Percentiles rank a stretch among this genome's conserved stretches.
These are phyloP conservation scores for Melanophora roralis DNA, from an alignment of 2,888 invertebrate species.

Conservation along the genomic window DNA sequence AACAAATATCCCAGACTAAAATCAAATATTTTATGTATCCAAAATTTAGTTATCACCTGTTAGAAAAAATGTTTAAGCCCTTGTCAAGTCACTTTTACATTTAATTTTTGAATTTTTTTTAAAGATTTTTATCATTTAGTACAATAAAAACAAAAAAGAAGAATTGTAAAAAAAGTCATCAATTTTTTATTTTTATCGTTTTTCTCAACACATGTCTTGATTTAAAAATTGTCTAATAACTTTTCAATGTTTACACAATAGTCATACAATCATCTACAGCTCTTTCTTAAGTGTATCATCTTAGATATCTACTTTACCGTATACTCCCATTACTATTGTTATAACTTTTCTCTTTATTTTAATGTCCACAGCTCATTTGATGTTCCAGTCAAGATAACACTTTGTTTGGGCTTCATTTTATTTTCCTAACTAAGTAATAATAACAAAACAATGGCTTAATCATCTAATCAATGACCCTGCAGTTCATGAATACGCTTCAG, in stretches of 20 bases:
- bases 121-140: slow-evolving; percentile 33
- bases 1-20: too few species aligned
- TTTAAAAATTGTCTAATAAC: slow-evolving; percentile 13
- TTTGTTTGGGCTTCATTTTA: not conserved
- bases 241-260: slow-evolving; percentile 28
- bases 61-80: not conserved
- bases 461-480: not conserved
- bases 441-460: not conserved
- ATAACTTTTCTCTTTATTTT: not conserved
- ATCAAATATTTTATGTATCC: too few species aligned
- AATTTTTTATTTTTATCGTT: not conserved
- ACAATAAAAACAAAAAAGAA: not conserved
- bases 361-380: slow-evolving; percentile 13
- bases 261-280: not conserved
- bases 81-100: too few species aligned
- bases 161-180: not conserved
- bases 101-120: slow-evolving; percentile 8
- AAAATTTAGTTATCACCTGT: slow-evolving; percentile 4
- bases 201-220: slow-evolving; percentile 17
- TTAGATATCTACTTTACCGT: slow-evolving; percentile 7
- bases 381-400: slow-evolving; percentile 33
- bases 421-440: not conserved
- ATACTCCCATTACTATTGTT: slow-evolving; percentile 1
- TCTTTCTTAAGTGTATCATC: slow-evolving; percentile 3
- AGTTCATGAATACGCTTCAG: too few species aligned